Conservation (phyloP, 2,888 invertebrate genomes). For the Anorthoa munda region DNA sequence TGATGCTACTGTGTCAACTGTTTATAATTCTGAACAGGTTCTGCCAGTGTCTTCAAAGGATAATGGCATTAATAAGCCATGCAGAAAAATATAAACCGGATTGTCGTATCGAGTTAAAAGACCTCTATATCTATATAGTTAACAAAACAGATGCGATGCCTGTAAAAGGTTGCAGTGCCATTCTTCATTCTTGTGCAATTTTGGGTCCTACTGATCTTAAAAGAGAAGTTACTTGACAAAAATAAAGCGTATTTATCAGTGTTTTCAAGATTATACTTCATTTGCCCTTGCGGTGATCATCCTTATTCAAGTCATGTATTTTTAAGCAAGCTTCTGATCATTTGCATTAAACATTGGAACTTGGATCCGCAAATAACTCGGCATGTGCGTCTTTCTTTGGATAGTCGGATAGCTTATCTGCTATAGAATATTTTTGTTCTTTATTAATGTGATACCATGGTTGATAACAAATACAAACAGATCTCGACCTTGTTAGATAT, state of each 20-base stretch:
- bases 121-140: slow-evolving; percentile 14
- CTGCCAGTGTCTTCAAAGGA: slow-evolving; percentile 32
- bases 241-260: slow-evolving; percentile 5
- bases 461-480: slow-evolving; percentile 34
- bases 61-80: slow-evolving; percentile 24
- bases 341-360: slow-evolving; percentile 24
- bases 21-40: slow-evolving; percentile 45
- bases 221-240: slow-evolving; percentile 22
- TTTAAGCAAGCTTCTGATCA: slow-evolving; percentile 36
- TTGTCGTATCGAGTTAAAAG: slow-evolving; percentile 25
- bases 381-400: slow-evolving; percentile 24
- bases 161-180: slow-evolving; percentile 12
- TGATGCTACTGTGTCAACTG: slow-evolving; percentile 32
- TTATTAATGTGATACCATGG: slow-evolving; percentile 19
- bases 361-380: slow-evolving; percentile 19
- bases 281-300: slow-evolving; percentile 47
- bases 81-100: slow-evolving; percentile 44
- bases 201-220: slow-evolving; percentile 14
- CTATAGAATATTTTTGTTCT: slow-evolving; percentile 15
- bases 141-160: slow-evolving; percentile 20
- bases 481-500: slow-evolving; percentile 40
- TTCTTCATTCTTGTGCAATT: slow-evolving; percentile 35
- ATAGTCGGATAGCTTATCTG: slow-evolving; percentile 27
- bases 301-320: slow-evolving; percentile 58
- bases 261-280: slow-evolving; percentile 27